Evolutionary conservation across 2,888 invertebrate genomes (phyloP).

Genomic region (Eupithecia centaureata): DNA sequence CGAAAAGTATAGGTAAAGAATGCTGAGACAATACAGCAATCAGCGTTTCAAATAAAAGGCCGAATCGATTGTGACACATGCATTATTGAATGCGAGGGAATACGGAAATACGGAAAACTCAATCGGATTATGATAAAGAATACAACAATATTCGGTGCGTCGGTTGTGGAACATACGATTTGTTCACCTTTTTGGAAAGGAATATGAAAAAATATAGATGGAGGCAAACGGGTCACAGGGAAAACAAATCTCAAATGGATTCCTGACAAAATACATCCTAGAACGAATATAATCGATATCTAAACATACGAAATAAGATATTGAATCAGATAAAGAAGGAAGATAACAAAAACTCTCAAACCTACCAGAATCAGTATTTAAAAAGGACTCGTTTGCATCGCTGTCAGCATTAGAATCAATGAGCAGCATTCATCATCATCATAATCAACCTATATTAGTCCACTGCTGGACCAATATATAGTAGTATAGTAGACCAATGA

Average conservation of each 20-base stretch:
- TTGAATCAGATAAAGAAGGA: no score
- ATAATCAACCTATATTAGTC: no score
- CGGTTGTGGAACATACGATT: background rate
- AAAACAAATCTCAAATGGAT: background rate
- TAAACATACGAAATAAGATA: background rate
- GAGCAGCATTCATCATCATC: no score
- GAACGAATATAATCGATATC: background rate
- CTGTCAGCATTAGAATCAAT: no score
- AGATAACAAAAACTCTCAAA: no score
- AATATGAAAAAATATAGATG: background rate
- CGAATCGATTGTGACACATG: slow-evolving; percentile 33
- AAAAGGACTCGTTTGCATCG: no score
- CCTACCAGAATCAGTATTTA: no score
- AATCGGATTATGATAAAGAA: slow-evolving; percentile 9
- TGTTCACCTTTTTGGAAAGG: background rate
- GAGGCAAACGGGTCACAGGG: background rate
- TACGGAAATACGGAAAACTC: background rate
- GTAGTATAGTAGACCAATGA: no score
- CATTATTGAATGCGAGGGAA: slow-evolving; percentile 35
- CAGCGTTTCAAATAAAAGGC: slow-evolving; percentile 36
- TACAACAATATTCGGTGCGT: background rate
- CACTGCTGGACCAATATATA: no score
- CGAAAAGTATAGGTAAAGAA: slow-evolving; percentile 7
- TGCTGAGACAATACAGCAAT: slow-evolving; percentile 35
- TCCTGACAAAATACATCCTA: background rate